phyloP scores from a whole-genome alignment of 2,797 vertebrate species.

The Scyliorhinus canicula region DNA sequence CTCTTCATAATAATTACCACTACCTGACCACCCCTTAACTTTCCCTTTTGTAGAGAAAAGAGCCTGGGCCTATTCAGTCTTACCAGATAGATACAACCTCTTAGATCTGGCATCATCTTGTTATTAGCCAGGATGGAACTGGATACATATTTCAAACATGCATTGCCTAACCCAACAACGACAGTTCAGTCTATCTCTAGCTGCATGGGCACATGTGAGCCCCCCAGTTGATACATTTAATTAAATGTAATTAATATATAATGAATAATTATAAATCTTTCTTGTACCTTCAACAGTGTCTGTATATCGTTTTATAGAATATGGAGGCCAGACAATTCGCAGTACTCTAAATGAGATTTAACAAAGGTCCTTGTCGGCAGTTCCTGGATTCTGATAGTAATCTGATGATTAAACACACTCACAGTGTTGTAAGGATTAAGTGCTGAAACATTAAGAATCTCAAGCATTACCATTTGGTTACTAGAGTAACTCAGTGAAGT shows the following conservation, averaged over 20 bases:
- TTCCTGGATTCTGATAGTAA: neutral
- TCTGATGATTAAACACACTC: neutral
- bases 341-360: neutral
- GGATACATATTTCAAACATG: too few species aligned
- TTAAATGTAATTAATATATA: too few species aligned
- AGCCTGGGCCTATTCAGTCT: neutral
- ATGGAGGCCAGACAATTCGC: neutral
- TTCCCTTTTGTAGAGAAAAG: neutral
- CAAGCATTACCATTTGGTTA: neutral
- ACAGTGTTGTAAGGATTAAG: neutral
- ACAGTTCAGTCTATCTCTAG: too few species aligned
- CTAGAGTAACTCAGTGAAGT: neutral
- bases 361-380: neutral
- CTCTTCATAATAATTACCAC: neutral
- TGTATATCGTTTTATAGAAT: neutral
- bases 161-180: too few species aligned
- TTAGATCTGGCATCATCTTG: neutral
- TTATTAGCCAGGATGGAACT: neutral
- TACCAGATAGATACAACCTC: neutral
- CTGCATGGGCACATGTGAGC: too few species aligned
- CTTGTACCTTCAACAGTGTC: neutral
- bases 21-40: neutral
- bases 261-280: neutral
- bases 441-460: neutral
- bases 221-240: too few species aligned